Evolutionary conservation across 1,140 invertebrate species (phyloP), one percentile per base, ranked within the genome.

Genomic region (Musca vetustissima): DNA sequence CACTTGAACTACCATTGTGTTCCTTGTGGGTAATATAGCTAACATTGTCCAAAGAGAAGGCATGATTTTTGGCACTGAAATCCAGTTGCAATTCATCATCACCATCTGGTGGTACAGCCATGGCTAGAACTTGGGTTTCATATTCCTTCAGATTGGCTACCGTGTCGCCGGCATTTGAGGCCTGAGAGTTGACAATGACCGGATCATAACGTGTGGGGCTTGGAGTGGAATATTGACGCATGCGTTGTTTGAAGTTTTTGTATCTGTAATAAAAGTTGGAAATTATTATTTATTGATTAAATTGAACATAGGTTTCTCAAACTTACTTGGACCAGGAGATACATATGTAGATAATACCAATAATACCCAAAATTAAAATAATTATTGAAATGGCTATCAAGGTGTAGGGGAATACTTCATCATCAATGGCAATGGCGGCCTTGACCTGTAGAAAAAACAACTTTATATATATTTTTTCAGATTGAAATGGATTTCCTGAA

Each of bases 341-440:
- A 77, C 95, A 95, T 32, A 97, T 94, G 77, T 96, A 95, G 28
- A 95, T 89, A 47, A 96, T 96, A 14, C 93, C 94, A 65, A 92
- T 90, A 15, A 92, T 86, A 2, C 93, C 93, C 21, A 96, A 86
- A 4, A 97, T 86, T 17, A 96, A 88, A 66, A 97, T 96, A 17
- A 97, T 88, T 47, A 89, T 90, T 0, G 93, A 94, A 19, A 97
- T 89, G 21, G 93, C 88, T 61, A 97, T 92, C 7, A 97, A 85
- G 7, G 93, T 93, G 64, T 93, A 93, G 9, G 93, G 94, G 74
- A 95, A 92, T 4, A 93, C 91, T 69, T 88, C 88, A 67, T 88
- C 86, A 8, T 89, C 85, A 9, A 89, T 84, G 21, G 89, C 88
- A 1, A 89, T 86, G 2, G 85, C 85, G 0, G 85, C 84, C 71